Conservation (phyloP, 2,113 vertebrate species). For the Rhabdornis inornatus region DNA sequence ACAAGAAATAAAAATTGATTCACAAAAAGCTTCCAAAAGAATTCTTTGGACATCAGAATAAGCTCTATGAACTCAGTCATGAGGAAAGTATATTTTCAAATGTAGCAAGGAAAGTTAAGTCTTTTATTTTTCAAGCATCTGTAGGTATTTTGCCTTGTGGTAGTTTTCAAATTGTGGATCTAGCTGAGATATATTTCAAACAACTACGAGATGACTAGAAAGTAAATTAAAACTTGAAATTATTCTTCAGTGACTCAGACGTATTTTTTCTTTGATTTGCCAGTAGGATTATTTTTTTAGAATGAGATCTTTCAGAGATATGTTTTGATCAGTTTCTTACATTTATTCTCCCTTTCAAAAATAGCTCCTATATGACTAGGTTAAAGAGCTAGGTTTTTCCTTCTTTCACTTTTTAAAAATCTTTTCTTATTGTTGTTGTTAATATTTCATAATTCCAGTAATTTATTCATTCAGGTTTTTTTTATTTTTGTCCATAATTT, state of each 20-base stretch:
- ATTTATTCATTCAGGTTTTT: not conserved
- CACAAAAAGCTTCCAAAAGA: not conserved
- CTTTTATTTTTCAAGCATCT: not conserved
- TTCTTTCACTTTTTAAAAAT: not conserved
- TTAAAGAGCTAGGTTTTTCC: not conserved
- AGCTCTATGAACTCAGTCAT: not conserved
- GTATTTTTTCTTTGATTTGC: conserved; percentile 56
- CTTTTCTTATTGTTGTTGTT: not conserved
- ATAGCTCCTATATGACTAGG: not conserved
- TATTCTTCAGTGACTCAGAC: conserved; percentile 4
- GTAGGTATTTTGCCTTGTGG: not conserved
- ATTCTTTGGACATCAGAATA: not conserved
- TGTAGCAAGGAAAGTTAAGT: not conserved
- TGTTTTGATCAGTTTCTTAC: not conserved
- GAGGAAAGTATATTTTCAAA: not conserved
- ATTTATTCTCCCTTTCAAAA: conserved; percentile 16
- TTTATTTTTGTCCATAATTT: not conserved
- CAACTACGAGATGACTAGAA: not conserved
- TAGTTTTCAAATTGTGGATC: not conserved
- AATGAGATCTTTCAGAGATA: conserved; percentile 26
- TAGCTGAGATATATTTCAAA: not conserved
- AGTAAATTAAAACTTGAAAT: conserved; percentile 25
- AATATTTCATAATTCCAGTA: not conserved
- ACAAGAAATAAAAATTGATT: not conserved
- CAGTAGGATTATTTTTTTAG: conserved; percentile 27